Conservation (phyloP, 2,888 invertebrate genomes). For the Disparrhopalites patrizii region DNA sequence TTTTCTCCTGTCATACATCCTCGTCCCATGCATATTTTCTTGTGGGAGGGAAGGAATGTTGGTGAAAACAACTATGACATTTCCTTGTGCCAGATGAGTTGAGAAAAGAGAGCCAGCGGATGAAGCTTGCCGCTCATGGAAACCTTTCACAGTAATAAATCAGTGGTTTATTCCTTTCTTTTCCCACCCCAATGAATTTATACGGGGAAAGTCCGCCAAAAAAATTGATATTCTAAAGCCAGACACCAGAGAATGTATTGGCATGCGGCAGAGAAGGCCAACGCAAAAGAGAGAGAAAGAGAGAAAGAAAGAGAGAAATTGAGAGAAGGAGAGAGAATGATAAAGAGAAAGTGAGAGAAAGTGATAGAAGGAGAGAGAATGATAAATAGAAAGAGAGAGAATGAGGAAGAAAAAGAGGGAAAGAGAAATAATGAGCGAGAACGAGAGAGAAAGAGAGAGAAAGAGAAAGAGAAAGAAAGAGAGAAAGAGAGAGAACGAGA, state of each 20-base stretch:
- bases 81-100: background rate
- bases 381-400: background rate
- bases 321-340: background rate
- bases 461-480: too few relatives aligned
- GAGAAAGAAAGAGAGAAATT: background rate
- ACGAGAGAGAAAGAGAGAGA: too few relatives aligned
- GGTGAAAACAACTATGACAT: conserved; percentile 2
- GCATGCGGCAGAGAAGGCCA: background rate
- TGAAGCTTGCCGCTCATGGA: too few relatives aligned
- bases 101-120: background rate
- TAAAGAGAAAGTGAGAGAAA: background rate
- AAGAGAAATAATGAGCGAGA: too few relatives aligned
- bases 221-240: too few relatives aligned
- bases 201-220: too few relatives aligned
- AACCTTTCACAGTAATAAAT: conserved; percentile 6
- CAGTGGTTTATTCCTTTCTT: background rate
- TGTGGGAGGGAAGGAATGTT: too few relatives aligned
- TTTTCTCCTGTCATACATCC: too few relatives aligned
- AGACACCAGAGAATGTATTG: too few relatives aligned
- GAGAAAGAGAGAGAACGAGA: too few relatives aligned
- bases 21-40: too few relatives aligned
- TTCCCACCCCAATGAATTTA: background rate
- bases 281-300: background rate
- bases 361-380: too few relatives aligned
- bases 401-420: background rate